Evolutionary conservation across 2,113 vertebrate species (phyloP).

Genomic region (Erythrocebus patas): DNA sequence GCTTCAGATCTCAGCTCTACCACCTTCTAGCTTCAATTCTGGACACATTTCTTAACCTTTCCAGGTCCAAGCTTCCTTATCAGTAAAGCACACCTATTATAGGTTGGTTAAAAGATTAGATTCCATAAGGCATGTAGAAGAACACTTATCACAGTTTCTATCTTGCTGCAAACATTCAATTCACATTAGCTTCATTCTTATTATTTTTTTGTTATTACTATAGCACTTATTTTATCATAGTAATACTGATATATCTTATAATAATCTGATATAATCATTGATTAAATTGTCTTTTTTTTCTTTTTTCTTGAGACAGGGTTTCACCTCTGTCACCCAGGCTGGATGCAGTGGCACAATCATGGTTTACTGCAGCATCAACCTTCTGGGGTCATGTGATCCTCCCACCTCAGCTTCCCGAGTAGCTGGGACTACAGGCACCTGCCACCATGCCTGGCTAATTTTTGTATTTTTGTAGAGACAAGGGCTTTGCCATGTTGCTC

Average conservation of each 20-base stretch:
- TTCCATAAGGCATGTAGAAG: not conserved
- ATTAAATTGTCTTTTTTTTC: not conserved
- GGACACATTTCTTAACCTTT: not conserved
- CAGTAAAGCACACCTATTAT: not conserved
- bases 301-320: too few relatives aligned
- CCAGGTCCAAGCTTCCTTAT: not conserved
- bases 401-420: too few relatives aligned
- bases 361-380: too few relatives aligned
- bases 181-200: not conserved
- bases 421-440: too few relatives aligned
- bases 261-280: not conserved
- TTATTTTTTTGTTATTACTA: not conserved
- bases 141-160: not conserved
- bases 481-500: too few relatives aligned
- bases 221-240: not conserved
- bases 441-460: too few relatives aligned
- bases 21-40: not conserved
- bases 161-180: not conserved
- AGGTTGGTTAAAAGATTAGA: not conserved
- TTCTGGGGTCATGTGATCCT: too few relatives aligned
- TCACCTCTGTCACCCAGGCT: too few relatives aligned
- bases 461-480: too few relatives aligned
- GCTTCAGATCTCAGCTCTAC: not conserved
- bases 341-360: too few relatives aligned
- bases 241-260: not conserved